These are phyloP conservation scores for Eilema caniola DNA, from an alignment of 2,888 invertebrate genomes.

Conservation along the genomic window DNA sequence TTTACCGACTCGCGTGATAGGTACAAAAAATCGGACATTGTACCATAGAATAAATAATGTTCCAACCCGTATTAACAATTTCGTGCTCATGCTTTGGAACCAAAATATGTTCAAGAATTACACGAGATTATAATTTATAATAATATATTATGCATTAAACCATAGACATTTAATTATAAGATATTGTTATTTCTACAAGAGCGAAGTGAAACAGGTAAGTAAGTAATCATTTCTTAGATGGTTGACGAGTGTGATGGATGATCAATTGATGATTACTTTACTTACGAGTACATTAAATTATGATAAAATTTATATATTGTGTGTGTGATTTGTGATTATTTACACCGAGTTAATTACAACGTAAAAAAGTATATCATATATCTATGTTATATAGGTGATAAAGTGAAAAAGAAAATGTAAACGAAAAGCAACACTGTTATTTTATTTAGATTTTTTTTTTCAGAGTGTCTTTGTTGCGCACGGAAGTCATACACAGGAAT, in stretches of 20 bases:
- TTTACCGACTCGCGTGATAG: background rate
- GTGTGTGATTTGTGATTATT: no score
- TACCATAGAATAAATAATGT: background rate
- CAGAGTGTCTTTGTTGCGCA: no score
- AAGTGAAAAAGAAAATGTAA: background rate
- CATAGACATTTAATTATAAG: background rate
- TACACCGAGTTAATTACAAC: no score
- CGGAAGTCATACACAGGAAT: no score
- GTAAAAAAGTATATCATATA: no score
- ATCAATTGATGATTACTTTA: no score
- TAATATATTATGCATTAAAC: no score
- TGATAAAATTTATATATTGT: background rate
- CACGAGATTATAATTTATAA: background rate
- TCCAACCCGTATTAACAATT: background rate
- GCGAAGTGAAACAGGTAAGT: background rate
- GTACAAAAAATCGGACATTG: constrained; percentile 3
- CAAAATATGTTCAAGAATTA: background rate
- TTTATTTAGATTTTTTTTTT: background rate
- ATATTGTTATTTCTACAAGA: background rate
- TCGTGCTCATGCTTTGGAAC: background rate
- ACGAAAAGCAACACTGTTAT: background rate
- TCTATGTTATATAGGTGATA: no score
- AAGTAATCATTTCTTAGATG: background rate
- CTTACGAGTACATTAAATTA: no score
- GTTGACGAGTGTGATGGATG: no score